Percentiles rank a stretch among this genome's conserved stretches.
Conservation (phyloP, 2,797 vertebrate genomes). For the Huso huso region DNA sequence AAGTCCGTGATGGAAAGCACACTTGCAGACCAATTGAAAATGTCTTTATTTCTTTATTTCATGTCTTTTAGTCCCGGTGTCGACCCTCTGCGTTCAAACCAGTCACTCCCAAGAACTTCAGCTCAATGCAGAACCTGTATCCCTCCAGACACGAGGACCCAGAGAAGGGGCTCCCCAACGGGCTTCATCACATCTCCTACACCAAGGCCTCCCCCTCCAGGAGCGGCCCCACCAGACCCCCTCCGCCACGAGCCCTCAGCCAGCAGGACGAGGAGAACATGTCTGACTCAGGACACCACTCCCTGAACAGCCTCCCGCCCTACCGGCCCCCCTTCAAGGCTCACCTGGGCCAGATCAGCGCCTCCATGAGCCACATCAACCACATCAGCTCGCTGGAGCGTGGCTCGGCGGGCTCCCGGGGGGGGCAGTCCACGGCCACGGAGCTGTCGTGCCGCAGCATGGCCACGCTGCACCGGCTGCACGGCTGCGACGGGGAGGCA, state of each 20-base stretch:
- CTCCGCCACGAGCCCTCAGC: constrained; percentile 63
- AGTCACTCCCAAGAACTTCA: constrained; percentile 75
- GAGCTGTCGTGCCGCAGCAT: constrained; percentile 72
- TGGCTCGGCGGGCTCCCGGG: constrained; percentile 53
- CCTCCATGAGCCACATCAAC: constrained; percentile 92
- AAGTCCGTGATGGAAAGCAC: too few relatives aligned
- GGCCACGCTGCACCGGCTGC: constrained; percentile 73
- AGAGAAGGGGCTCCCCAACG: constrained; percentile 70
- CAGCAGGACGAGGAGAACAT: constrained; percentile 65
- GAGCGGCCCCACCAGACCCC: constrained; percentile 42
- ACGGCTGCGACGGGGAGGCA: constrained; percentile 67
- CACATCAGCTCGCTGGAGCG: constrained; percentile 87
- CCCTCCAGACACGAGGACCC: constrained; percentile 74
- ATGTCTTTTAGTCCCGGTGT: constrained; percentile 65
- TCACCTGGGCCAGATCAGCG: constrained; percentile 78
- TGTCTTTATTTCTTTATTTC: constrained; percentile 19
- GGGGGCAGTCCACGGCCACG: constrained; percentile 45
- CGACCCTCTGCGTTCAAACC: constrained; percentile 88
- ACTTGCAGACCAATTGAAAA: too few relatives aligned
- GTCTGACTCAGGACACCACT: constrained; percentile 82
- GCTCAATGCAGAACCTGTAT: constrained; percentile 88
- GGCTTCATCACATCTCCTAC: constrained; percentile 44
- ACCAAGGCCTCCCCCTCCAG: constrained; percentile 64
- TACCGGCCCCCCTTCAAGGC: constrained; percentile 76
- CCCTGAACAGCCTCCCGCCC: constrained; percentile 82